Evolutionary conservation across 2,113 vertebrate species (phyloP).

Genomic region (Trichechus manatus): DNA sequence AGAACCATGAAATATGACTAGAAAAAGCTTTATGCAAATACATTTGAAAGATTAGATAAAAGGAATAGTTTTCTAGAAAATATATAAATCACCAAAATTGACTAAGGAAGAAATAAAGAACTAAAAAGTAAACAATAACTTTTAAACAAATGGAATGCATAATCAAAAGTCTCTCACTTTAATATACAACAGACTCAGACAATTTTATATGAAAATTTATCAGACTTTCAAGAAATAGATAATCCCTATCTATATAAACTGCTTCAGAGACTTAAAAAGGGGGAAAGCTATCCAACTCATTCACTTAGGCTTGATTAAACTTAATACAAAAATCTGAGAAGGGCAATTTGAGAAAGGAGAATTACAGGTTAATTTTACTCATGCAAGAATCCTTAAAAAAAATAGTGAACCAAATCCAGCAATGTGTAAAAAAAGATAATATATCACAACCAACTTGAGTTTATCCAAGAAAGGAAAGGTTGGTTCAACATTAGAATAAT

Average conservation of each 20-base stretch:
- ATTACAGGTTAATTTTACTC: slow-evolving; percentile 32
- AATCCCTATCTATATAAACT: not conserved
- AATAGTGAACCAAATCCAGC: not conserved
- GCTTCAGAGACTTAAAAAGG: slow-evolving; percentile 28
- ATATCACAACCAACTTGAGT: slow-evolving; percentile 13
- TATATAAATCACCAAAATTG: not conserved
- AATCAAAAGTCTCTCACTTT: slow-evolving; percentile 12
- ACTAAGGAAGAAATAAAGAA: not conserved
- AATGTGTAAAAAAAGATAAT: not conserved
- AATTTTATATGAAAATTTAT: slow-evolving; percentile 60
- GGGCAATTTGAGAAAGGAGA: slow-evolving; percentile 32
- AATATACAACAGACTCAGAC: not conserved
- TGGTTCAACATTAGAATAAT: not conserved
- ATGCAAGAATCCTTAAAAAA: slow-evolving; percentile 48
- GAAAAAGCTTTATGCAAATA: not conserved
- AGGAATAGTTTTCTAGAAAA: slow-evolving; percentile 1
- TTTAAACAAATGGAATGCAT: not conserved
- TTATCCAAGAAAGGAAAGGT: slow-evolving; percentile 39
- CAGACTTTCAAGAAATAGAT: slow-evolving; percentile 34
- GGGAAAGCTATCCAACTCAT: not conserved
- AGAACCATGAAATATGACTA: not conserved
- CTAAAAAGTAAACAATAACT: not conserved
- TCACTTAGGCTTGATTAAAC: not conserved
- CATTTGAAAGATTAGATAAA: not conserved
- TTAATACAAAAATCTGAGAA: slow-evolving; percentile 47